A percentile compares a stretch with the other conserved stretches of the same genome.
Evolutionary conservation across 2,113 vertebrate genomes (phyloP).

Genomic region (Syngnathus scovelli): DNA sequence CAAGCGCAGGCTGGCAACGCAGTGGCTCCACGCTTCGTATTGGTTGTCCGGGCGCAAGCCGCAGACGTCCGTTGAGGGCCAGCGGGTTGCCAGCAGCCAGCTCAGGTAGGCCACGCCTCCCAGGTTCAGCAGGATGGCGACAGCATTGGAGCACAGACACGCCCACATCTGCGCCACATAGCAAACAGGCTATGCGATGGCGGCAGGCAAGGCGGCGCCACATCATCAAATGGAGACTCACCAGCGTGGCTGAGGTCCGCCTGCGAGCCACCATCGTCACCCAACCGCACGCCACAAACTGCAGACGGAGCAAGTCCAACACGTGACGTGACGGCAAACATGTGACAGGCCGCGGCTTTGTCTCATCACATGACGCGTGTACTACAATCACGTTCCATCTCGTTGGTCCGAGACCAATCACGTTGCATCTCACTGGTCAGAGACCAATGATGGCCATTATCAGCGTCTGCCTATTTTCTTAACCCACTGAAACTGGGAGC

Average conservation of each 20-base stretch:
- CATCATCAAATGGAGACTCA: not conserved
- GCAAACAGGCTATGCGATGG: not conserved
- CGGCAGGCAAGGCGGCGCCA: too few species aligned
- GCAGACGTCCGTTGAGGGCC: not conserved
- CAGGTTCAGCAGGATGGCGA: not conserved
- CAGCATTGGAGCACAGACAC: not conserved
- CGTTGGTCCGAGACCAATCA: too few species aligned
- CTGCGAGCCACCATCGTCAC: not conserved
- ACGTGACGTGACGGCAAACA: too few species aligned
- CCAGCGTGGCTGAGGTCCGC: not conserved
- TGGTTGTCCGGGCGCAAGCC: rapidly evolving
- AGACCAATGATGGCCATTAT: too few species aligned
- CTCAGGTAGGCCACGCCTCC: not conserved
- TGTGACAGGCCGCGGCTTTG: not conserved
- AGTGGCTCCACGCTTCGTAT: not conserved
- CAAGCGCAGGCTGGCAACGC: not conserved
- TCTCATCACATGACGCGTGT: too few species aligned
- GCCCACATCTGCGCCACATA: not conserved
- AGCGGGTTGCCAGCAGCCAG: not conserved
- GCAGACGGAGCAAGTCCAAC: not conserved
- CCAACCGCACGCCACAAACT: not conserved
- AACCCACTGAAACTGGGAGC: too few species aligned
- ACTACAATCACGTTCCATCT: too few species aligned
- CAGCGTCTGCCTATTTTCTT: too few species aligned
- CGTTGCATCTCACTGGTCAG: too few species aligned